phyloP scores from a whole-genome alignment of 2,888 invertebrate genomes.

The Lasius platythorax region DNA sequence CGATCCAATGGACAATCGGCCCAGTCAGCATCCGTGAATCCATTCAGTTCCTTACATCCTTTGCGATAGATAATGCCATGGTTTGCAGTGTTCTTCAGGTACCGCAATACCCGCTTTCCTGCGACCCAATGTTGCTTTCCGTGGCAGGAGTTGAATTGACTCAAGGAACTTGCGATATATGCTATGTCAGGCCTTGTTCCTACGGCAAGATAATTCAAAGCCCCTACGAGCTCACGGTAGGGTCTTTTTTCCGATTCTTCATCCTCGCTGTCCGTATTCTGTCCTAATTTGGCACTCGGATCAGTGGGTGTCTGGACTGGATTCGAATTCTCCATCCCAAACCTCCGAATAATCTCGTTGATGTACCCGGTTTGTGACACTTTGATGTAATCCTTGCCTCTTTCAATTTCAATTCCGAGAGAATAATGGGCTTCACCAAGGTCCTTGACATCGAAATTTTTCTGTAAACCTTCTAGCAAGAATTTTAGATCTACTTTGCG shows the following conservation, averaged over 20 bases:
- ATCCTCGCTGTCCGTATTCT: neutral
- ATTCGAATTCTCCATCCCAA: neutral
- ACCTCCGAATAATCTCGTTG: neutral
- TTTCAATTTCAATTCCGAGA: neutral
- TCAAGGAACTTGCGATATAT: neutral
- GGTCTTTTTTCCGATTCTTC: neutral
- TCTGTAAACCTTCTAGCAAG: neutral
- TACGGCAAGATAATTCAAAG: neutral
- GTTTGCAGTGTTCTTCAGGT: neutral
- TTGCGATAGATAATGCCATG: neutral
- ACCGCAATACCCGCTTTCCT: neutral
- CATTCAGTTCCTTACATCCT: neutral
- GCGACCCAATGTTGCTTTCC: neutral
- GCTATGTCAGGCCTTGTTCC: neutral
- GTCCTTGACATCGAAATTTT: neutral
- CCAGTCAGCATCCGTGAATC: neutral
- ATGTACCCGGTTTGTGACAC: neutral
- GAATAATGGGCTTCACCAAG: neutral
- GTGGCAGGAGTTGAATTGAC: neutral
- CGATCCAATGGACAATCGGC: neutral
- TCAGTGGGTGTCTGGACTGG: neutral
- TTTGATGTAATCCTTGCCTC: neutral
- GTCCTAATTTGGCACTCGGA: neutral
- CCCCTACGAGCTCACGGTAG: neutral
- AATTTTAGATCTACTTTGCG: neutral